phyloP scores from a whole-genome alignment of 2,888 invertebrate genomes.

The Pollenia angustigena region DNA sequence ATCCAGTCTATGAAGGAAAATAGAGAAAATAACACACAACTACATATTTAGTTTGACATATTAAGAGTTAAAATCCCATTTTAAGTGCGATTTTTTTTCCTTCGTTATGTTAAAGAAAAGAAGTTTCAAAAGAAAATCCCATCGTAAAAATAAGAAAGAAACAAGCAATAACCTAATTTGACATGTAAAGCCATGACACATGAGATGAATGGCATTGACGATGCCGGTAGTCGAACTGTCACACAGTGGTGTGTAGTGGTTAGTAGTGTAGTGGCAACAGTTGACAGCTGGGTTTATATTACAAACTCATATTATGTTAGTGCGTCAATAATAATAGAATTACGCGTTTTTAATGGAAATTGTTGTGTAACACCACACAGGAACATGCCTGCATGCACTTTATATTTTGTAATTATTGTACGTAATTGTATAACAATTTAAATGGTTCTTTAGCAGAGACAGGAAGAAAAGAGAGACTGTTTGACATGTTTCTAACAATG shows the following conservation, averaged over 20 bases:
- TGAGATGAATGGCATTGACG: conserved; percentile 18
- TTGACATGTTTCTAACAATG: conserved; percentile 35
- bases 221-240: conserved; percentile 38
- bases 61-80: conserved; percentile 59
- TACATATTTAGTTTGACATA: conserved; percentile 56
- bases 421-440: conserved; percentile 58
- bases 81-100: conserved; percentile 49
- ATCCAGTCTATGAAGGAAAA: not conserved
- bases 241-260: conserved; percentile 39
- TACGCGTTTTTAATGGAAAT: conserved; percentile 28
- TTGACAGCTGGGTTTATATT: conserved; percentile 69
- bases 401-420: conserved; percentile 35
- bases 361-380: conserved; percentile 32
- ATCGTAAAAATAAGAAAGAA: conserved; percentile 24
- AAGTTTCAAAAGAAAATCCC: conserved; percentile 58
- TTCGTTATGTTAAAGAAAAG: conserved; percentile 33
- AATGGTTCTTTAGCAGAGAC: conserved; percentile 12
- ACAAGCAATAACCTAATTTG: conserved; percentile 63
- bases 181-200: conserved; percentile 55
- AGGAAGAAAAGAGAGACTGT: conserved; percentile 1
- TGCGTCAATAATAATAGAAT: conserved; percentile 62
- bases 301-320: conserved; percentile 50
- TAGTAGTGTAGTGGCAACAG: conserved; percentile 53
- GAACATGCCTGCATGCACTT: not conserved
- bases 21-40: conserved; percentile 20